Percentiles rank a stretch among this genome's conserved stretches.
Evolutionary conservation across 92 coral and sea anemone species (phyloP).

Genomic region (Palythoa grandiflora): DNA sequence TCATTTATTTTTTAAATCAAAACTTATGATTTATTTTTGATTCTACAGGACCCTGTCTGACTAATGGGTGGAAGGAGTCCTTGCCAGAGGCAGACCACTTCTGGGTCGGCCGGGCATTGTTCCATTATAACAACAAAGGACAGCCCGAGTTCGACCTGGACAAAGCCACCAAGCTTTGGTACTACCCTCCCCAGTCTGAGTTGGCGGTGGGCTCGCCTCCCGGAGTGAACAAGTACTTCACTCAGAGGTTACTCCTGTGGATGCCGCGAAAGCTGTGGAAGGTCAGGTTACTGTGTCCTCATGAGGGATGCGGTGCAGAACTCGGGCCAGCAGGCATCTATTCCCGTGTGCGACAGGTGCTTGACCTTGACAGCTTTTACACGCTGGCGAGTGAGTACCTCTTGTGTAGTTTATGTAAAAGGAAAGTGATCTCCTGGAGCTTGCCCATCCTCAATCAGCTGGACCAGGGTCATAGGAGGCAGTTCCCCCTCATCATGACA

Average conservation of each 20-base stretch:
- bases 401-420: conserved; percentile 2
- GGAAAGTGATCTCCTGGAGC: conserved; percentile 6
- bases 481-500: not conserved
- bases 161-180: too few relatives aligned
- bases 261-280: conserved; percentile 66
- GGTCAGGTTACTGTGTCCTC: conserved; percentile 54
- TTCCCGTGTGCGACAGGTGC: conserved; percentile 37
- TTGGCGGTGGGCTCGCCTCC: too few relatives aligned
- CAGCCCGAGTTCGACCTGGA: too few relatives aligned
- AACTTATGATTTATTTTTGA: too few relatives aligned
- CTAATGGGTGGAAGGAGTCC: too few relatives aligned
- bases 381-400: conserved; percentile 5
- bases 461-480: conserved; percentile 2
- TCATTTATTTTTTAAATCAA: too few relatives aligned
- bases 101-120: too few relatives aligned
- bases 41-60: too few relatives aligned
- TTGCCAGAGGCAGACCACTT: too few relatives aligned
- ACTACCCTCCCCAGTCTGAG: too few relatives aligned
- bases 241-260: not conserved
- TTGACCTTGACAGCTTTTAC: conserved; percentile 36
- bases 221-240: too few relatives aligned
- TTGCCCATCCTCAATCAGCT: conserved; percentile 3
- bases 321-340: not conserved
- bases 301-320: conserved; percentile 19
- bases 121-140: too few relatives aligned